phyloP scores from a whole-genome alignment of 1,140 invertebrate species.

The Brachionus rotundiformis region DNA sequence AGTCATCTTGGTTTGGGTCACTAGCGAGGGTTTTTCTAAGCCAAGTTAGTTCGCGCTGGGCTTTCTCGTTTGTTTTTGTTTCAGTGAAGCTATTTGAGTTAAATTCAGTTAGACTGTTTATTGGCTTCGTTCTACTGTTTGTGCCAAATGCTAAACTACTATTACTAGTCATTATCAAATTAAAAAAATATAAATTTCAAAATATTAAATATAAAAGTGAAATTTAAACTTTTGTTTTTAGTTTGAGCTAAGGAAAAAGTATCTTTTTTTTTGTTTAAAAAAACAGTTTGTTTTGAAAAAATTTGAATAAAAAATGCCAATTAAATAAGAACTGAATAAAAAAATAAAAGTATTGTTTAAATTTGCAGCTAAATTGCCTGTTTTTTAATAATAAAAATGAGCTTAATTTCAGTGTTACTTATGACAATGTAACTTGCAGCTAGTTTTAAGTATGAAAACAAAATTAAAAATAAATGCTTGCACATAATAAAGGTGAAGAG shows the following conservation, averaged over 20 bases:
- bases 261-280: constrained; percentile 29
- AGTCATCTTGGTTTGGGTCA: neutral
- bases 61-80: constrained; percentile 2
- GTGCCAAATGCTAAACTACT: constrained; percentile 24
- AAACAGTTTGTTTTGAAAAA: neutral
- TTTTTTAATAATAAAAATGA: constrained; percentile 1
- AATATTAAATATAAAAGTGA: neutral
- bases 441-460: constrained; percentile 13
- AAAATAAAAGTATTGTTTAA: constrained; percentile 27
- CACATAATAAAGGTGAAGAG: constrained; percentile 26
- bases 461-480: neutral
- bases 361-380: neutral
- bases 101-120: neutral
- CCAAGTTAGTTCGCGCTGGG: neutral
- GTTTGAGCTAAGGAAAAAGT: neutral
- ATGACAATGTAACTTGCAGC: constrained; percentile 50
- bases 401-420: constrained; percentile 21
- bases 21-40: neutral
- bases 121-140: constrained; percentile 23
- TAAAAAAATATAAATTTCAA: neutral
- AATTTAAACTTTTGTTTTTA: constrained; percentile 1
- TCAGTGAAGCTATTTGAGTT: neutral
- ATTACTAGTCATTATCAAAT: constrained; percentile 35
- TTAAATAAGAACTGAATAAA: neutral
- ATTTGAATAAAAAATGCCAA: constrained; percentile 39